Conservation (phyloP, 2,113 vertebrate genomes). For the Macheiramphus alcinus region DNA sequence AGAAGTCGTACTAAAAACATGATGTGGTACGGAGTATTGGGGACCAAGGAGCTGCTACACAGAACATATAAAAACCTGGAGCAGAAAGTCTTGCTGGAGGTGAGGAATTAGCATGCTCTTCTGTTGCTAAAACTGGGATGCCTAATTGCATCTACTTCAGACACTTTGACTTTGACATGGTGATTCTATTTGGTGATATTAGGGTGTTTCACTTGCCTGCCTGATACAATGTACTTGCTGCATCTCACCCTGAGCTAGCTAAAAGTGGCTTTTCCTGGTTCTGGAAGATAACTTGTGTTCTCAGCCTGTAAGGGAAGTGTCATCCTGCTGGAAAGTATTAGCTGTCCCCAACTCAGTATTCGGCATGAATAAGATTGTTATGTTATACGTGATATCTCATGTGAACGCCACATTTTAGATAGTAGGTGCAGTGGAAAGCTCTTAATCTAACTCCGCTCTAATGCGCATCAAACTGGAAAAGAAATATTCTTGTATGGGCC, state of each 20-base stretch:
- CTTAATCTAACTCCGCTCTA: background rate
- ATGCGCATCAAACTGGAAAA: background rate
- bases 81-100: conserved; percentile 91
- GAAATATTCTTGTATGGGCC: background rate
- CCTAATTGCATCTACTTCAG: background rate
- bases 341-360: background rate
- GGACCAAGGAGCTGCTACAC: conserved; percentile 92
- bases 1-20: conserved; percentile 97
- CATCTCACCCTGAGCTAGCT: background rate
- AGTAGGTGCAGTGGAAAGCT: background rate
- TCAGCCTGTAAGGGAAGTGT: background rate
- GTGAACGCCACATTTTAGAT: background rate
- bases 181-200: background rate
- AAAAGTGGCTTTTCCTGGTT: background rate
- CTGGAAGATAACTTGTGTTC: background rate
- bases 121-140: background rate
- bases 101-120: conserved; percentile 47
- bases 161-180: background rate
- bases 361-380: background rate
- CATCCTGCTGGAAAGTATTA: background rate
- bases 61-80: conserved; percentile 93
- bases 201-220: background rate
- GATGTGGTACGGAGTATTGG: conserved; percentile 96
- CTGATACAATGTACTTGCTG: background rate
- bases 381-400: background rate